Evolutionary conservation across 2,888 invertebrate species (phyloP).

Genomic region (Melanargia galathea): DNA sequence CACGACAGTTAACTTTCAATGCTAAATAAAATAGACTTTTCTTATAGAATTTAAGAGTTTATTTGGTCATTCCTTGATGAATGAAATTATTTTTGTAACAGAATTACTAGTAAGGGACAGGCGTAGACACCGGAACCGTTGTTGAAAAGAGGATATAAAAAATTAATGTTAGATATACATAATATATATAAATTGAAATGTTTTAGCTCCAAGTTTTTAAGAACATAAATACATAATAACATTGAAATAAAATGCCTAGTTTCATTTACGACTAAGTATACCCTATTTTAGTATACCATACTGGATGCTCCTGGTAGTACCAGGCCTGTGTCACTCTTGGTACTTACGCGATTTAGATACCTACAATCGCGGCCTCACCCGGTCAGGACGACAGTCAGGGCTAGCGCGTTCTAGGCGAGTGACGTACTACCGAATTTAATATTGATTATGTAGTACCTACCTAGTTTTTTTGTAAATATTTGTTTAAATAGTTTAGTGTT

Average conservation of each 20-base stretch:
- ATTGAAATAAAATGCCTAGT: slow-evolving; percentile 54
- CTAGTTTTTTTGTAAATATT: too few species aligned
- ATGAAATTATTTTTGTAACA: slow-evolving; percentile 75
- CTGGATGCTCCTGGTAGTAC: too few species aligned
- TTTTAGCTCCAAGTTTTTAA: slow-evolving; percentile 79
- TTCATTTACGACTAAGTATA: slow-evolving; percentile 18
- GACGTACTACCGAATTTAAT: too few species aligned
- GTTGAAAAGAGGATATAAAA: slow-evolving; percentile 52
- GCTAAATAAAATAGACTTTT: slow-evolving; percentile 44
- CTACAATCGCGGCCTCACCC: too few species aligned
- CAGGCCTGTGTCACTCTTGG: too few species aligned
- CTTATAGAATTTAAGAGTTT: slow-evolving; percentile 48
- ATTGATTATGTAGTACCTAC: too few species aligned
- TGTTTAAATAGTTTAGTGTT: too few species aligned
- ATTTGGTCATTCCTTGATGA: slow-evolving; percentile 53
- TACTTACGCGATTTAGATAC: too few species aligned
- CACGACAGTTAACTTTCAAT: slow-evolving; percentile 33
- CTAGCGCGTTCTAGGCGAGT: too few species aligned
- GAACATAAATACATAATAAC: slow-evolving; percentile 69
- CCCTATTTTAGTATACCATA: too few species aligned
- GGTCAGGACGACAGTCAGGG: too few species aligned
- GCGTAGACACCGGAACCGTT: slow-evolving; percentile 55
- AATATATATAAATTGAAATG: slow-evolving; percentile 59
- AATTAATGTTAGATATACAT: slow-evolving; percentile 60
- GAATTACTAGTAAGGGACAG: slow-evolving; percentile 53